Percentiles rank a stretch among this genome's conserved stretches.
Conservation (phyloP, 2,888 invertebrate species). For the Polyommatus icarus region DNA sequence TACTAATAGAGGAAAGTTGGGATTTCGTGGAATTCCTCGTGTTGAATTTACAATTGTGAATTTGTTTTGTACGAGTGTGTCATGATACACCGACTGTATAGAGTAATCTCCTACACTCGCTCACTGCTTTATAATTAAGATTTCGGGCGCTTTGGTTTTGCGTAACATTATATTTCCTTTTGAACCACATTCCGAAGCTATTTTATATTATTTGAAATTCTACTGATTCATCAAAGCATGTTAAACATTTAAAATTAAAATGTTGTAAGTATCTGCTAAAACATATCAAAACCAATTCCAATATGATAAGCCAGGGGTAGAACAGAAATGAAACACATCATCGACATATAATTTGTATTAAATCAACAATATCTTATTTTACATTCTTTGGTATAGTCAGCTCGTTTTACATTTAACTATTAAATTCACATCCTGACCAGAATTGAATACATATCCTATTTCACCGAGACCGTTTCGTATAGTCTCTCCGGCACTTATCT, state of each 20-base stretch:
- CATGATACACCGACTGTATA: neutral
- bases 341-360: constrained; percentile 79
- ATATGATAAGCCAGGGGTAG: neutral
- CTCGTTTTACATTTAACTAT: constrained; percentile 67
- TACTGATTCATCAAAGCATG: neutral
- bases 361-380: constrained; percentile 79
- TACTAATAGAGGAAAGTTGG: neutral
- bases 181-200: neutral
- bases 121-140: neutral
- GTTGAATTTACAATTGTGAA: neutral
- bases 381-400: constrained; percentile 78
- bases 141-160: neutral
- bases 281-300: neutral
- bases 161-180: constrained; percentile 3
- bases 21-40: neutral
- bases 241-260: neutral
- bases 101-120: neutral
- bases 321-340: constrained; percentile 54
- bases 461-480: constrained; percentile 25
- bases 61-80: neutral
- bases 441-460: constrained; percentile 53
- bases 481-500: constrained; percentile 8
- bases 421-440: constrained; percentile 65
- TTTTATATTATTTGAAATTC: neutral
- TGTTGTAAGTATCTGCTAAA: neutral